Conservation (phyloP, 2,113 vertebrate species). For the Lepus timidus region DNA sequence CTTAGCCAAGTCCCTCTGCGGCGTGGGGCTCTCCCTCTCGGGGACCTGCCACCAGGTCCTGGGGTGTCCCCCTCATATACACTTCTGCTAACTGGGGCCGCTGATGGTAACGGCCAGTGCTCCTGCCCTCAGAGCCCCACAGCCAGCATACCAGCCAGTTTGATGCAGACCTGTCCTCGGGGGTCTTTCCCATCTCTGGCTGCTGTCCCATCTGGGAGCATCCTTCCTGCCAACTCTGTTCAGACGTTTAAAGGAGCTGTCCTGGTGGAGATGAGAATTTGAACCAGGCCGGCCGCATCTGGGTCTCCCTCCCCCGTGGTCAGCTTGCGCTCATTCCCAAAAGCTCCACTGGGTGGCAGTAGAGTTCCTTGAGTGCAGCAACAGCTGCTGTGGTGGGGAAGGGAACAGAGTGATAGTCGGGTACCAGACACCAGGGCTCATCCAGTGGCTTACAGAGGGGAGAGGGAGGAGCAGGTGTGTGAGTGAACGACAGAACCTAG, state of each 20-base stretch:
- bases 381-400: accelerated
- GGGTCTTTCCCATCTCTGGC: neutral
- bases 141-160: too few relatives aligned
- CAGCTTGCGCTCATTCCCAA: neutral
- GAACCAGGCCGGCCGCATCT: neutral
- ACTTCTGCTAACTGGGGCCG: neutral
- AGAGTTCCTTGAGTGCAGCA: neutral
- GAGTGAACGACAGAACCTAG: too few relatives aligned
- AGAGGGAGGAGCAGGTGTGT: too few relatives aligned
- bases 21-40: neutral
- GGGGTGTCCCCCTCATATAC: neutral
- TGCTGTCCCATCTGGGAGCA: neutral
- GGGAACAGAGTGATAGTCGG: accelerated
- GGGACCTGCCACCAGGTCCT: too few relatives aligned
- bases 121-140: too few relatives aligned
- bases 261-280: neutral
- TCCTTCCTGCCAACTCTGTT: too few relatives aligned
- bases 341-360: constrained; percentile 60
- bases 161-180: accelerated
- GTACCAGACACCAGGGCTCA: neutral
- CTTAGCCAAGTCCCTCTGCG: accelerated
- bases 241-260: neutral
- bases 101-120: too few relatives aligned
- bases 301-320: too few relatives aligned
- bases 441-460: too few relatives aligned